phyloP scores from a whole-genome alignment of 2,797 vertebrate species.

The Eupleurogrammus muticus region DNA sequence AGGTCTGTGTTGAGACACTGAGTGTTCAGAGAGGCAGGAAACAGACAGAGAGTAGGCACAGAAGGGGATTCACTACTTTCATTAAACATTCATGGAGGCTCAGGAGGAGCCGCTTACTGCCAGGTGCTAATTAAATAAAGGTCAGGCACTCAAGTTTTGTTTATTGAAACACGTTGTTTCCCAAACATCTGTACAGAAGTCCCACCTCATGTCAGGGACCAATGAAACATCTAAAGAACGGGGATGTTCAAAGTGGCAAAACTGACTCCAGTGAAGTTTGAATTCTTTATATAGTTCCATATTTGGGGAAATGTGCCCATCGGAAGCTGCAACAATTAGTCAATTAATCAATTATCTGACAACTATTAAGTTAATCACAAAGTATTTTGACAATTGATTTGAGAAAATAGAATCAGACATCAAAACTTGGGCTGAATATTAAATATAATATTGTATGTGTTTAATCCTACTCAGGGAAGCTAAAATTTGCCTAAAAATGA shows the following conservation, averaged over 20 bases:
- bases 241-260: background rate
- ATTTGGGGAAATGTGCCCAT: background rate
- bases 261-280: background rate
- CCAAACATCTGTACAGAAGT: slow-evolving; percentile 37
- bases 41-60: too few species aligned
- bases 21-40: slow-evolving; percentile 53
- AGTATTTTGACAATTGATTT: too few species aligned
- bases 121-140: slow-evolving; percentile 78
- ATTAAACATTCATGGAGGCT: slow-evolving; percentile 78
- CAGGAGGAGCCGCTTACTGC: slow-evolving; percentile 65
- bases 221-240: background rate
- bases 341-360: too few species aligned
- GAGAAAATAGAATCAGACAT: too few species aligned
- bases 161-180: slow-evolving; percentile 70
- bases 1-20: slow-evolving; percentile 4
- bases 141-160: slow-evolving; percentile 70
- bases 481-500: too few species aligned
- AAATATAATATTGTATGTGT: too few species aligned
- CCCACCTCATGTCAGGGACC: slow-evolving; percentile 10
- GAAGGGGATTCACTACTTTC: slow-evolving; percentile 60
- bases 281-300: background rate
- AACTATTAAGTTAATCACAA: too few species aligned
- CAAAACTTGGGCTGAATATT: too few species aligned
- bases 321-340: background rate
- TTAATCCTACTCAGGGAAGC: too few species aligned